Evolutionary conservation across 2,888 invertebrate species (phyloP), one percentile per base, ranked within the genome.

Genomic region (Heterodera filipjevi): DNA sequence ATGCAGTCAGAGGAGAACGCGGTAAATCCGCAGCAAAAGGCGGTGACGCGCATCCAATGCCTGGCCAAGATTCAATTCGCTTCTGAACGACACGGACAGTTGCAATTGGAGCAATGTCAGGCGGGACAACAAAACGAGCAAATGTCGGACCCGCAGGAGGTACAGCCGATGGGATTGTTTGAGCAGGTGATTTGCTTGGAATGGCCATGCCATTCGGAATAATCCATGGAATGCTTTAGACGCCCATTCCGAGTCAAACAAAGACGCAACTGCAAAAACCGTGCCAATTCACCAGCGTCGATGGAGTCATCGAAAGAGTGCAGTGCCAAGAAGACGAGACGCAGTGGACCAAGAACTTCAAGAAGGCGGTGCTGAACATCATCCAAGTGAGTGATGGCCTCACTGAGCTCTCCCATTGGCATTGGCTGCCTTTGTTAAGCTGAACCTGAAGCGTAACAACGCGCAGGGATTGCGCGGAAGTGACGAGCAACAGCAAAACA

Each of bases 331-430:
- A 39, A 5, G 66, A 81, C 32, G 81, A 81, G 59, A 39, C 19
- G 12, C 59, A 49, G 30, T 87, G 87, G 87, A 84, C 86, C n/a
- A 84, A 80, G 78, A 88, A 88, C 82, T 80, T 87, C 82, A 88
- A 88, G 83, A 83, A 84, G 66, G 84, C 87, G 73, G 83, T 88
- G 72, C 76, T 88, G 81, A 87, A 81, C 66, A 44, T 81, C 49
- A 59, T 81, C 71, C 81, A 81, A 46, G 59, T 59, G 59, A 10
- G n/a, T 6, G 27, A 27, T 1, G 6, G 19, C 6, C 6, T 22
- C 53, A 53, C 19, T 22, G n/a, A n/a, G n/a, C 5, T 53, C 22
- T 53, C 10, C 6, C 5, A 1, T 27, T 59, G 8, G 39, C 39
- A 8, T 59, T 59, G 59, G n/a, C 8, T 27, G 0, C 27, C 27